Conservation (phyloP, 2,888 invertebrate species). For the Penaeus monodon region DNA sequence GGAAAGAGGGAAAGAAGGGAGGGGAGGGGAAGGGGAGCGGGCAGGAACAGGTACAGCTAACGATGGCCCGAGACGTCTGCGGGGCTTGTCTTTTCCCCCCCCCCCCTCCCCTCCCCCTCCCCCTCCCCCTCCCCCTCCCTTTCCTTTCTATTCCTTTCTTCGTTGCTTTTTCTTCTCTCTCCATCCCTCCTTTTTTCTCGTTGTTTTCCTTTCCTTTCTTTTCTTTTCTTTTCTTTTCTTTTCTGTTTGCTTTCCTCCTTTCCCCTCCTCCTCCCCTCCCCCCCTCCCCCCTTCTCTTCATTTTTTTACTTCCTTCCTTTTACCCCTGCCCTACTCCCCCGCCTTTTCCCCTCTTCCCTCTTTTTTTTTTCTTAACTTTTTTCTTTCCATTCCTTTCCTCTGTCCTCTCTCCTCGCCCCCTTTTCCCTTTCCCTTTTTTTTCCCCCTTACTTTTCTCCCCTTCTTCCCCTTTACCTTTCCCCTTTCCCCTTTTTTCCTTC, state of each 20-base stretch:
- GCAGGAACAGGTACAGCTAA: too few relatives aligned
- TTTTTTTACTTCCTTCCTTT: neutral
- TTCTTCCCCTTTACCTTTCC: neutral
- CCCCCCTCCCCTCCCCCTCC: too few relatives aligned
- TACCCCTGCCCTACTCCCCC: neutral
- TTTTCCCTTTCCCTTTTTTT: neutral
- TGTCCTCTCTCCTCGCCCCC: neutral
- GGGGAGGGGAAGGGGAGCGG: too few relatives aligned
- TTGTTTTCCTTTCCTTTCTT: neutral
- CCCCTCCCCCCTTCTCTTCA: neutral
- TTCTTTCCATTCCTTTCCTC: neutral
- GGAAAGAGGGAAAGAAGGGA: too few relatives aligned
- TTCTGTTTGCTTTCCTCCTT: neutral
- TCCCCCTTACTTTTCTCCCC: neutral
- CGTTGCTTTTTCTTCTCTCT: neutral
- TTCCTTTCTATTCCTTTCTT: neutral
- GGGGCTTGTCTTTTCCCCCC: too few relatives aligned
- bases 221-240: neutral
- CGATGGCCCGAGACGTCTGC: too few relatives aligned
- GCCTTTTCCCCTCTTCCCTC: too few relatives aligned
- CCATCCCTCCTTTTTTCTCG: neutral
- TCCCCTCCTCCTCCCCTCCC: neutral
- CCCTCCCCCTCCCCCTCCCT: neutral
- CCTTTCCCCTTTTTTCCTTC: neutral
- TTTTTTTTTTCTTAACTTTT: neutral